Evolutionary conservation across 2,888 invertebrate genomes (phyloP), one percentile per base, ranked within the genome.

Genomic region (Acleris sparsana): DNA sequence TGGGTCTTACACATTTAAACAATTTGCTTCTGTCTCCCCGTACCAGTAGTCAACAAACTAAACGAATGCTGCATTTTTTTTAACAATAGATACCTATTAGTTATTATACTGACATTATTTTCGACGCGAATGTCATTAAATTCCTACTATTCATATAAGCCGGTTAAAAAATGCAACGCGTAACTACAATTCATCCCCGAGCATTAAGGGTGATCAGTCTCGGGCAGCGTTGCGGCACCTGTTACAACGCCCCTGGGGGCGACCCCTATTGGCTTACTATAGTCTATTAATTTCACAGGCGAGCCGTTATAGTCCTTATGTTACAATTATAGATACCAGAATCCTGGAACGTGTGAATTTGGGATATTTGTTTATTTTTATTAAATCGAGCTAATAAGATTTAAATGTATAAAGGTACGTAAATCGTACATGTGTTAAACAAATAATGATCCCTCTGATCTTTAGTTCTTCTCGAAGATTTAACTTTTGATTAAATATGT

Each of bases 151-250:
- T 18, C 49, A 51, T 44, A 48, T 51, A 66, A 55, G 25, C 46
- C 13, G 57, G 57, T 57, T 57, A 22, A 56, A 56, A 20, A 65
- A 61, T 56, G 39, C 56, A 62, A 61, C 51, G 55, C 51, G 55
- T 67, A 63, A 61, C 71, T 72, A 72, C 72, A 76, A 78, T 73
- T 77, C 83, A 80, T 83, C 83, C 83, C 81, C 73, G 75, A 79
- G 80, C 80, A 80, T 83, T 80, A 83, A 76, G 83, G 81, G 75
- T 76, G 79, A 84, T 83, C 80, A 78, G 81, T 80, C 79, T 76
- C 79, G 78, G 74, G 60, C 70, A 68, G 69, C 75, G 78, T 76
- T 76, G 77, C 78, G 74, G 82, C 86, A 86, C 86, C 86, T 85
- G 86, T 85, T 84, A 81, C 79, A 71, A 77, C 71, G 77, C 83